phyloP scores from a whole-genome alignment of 2,888 invertebrate genomes.

The Chaetoderma sp. region DNA sequence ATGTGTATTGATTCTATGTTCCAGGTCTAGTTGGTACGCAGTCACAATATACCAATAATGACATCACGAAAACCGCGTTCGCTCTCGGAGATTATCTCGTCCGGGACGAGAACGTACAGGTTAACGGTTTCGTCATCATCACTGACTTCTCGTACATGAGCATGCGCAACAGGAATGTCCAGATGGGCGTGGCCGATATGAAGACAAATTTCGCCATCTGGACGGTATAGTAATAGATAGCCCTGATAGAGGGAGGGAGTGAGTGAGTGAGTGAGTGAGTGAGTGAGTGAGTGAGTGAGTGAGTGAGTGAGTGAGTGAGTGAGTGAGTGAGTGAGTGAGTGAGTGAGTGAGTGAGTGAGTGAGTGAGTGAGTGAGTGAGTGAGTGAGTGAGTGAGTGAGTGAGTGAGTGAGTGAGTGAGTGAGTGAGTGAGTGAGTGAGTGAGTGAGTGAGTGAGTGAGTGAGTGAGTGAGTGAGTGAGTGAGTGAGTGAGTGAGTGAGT shows the following conservation, averaged over 20 bases:
- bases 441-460: too few species aligned
- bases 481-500: too few species aligned
- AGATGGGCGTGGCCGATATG: not conserved
- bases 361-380: too few species aligned
- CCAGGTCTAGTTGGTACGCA: too few species aligned
- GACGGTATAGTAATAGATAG: too few species aligned
- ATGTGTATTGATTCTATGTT: too few species aligned
- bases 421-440: too few species aligned
- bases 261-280: constrained; percentile 9
- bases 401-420: too few species aligned
- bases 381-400: too few species aligned
- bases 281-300: constrained; percentile 9
- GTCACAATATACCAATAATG: not conserved
- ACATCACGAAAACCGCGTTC: not conserved
- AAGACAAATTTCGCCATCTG: not conserved
- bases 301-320: not conserved
- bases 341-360: too few species aligned
- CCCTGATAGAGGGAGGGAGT: not conserved
- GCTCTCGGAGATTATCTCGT: not conserved
- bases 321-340: not conserved
- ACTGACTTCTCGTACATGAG: not conserved
- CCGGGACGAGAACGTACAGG: constrained; percentile 1
- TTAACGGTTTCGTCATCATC: constrained; percentile 1
- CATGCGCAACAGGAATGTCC: not conserved
- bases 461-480: too few species aligned